phyloP scores from a whole-genome alignment of 1,140 invertebrate species.

The Caenorhabditis brenneri region DNA sequence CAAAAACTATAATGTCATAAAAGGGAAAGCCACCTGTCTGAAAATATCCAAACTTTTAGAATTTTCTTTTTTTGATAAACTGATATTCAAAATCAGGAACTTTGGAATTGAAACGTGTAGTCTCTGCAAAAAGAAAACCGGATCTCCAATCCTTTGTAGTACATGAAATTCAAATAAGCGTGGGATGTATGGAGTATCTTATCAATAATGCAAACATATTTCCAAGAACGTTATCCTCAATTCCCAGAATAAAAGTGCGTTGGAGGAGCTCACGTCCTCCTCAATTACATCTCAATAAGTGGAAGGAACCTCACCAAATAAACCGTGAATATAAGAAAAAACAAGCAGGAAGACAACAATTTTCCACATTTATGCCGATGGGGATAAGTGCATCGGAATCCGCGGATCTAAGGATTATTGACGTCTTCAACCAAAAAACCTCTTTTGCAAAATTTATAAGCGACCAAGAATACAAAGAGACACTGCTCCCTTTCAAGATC shows the following conservation, averaged over 20 bases:
- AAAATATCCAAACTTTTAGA: too few species aligned
- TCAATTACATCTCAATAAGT: neutral
- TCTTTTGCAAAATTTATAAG: neutral
- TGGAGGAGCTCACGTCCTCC: too few species aligned
- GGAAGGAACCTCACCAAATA: neutral
- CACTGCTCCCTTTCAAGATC: too few species aligned
- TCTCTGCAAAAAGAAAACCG: neutral
- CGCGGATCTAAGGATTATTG: neutral
- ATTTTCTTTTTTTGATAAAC: neutral
- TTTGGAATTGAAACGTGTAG: too few species aligned
- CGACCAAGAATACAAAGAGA: neutral
- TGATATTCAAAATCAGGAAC: too few species aligned
- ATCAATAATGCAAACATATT: constrained; percentile 8
- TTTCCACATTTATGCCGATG: neutral
- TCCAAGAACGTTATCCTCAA: neutral
- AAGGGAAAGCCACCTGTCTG: too few species aligned
- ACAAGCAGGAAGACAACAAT: constrained; percentile 1
- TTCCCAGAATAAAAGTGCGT: neutral
- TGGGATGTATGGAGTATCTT: neutral
- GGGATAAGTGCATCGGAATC: constrained; percentile 3
- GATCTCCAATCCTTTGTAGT: neutral
- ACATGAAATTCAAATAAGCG: neutral
- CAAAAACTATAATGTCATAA: too few species aligned
- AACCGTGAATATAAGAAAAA: neutral
- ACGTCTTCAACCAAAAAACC: neutral